phyloP scores from a whole-genome alignment of 2,113 vertebrate species.

The Alligator sinensis region DNA sequence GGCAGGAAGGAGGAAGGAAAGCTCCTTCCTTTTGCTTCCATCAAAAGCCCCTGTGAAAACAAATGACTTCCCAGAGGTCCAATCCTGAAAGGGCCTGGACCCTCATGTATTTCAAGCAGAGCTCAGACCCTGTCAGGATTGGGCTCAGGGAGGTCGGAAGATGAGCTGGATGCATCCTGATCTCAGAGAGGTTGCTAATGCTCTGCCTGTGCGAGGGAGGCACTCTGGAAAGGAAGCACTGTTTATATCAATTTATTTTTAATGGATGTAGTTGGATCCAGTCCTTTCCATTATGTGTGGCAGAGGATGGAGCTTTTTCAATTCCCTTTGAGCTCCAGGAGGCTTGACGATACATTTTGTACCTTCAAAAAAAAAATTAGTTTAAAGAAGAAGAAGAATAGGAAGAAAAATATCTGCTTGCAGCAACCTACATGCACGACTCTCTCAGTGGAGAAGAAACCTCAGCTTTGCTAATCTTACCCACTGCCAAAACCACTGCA shows the following conservation, averaged over 20 bases:
- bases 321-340: constrained; percentile 40
- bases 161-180: neutral
- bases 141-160: neutral
- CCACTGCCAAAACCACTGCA: neutral
- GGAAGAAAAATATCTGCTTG: neutral
- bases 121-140: neutral
- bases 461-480: neutral
- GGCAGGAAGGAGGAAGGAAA: neutral
- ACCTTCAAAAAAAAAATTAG: neutral
- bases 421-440: neutral
- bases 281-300: neutral
- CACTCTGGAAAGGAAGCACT: constrained; percentile 36
- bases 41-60: neutral
- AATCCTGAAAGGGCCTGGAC: neutral
- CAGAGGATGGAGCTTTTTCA: constrained; percentile 21
- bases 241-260: constrained; percentile 56
- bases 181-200: neutral
- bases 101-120: neutral
- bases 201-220: constrained; percentile 8
- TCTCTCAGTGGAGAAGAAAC: neutral
- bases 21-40: neutral
- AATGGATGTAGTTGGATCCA: constrained; percentile 29
- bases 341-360: neutral
- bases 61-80: neutral
- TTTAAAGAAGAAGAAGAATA: neutral